A percentile compares a stretch with the other conserved stretches of the same genome.
phyloP scores from a whole-genome alignment of 2,888 invertebrate species.

The Pammene aurita region DNA sequence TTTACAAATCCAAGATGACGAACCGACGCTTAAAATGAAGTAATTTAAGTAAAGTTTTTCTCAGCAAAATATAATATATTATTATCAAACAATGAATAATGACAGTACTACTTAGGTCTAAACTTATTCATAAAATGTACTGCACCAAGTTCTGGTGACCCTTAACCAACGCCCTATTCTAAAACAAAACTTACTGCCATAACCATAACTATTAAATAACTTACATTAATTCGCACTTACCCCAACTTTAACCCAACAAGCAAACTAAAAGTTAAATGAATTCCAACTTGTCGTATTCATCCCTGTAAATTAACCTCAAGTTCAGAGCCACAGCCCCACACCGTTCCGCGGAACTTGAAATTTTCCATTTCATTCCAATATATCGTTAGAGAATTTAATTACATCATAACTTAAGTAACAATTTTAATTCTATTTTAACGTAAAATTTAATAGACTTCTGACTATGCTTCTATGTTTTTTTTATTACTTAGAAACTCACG shows the following conservation, averaged over 20 bases:
- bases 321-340: constrained; percentile 7
- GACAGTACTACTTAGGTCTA: no score
- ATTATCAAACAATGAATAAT: no score
- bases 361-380: neutral
- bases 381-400: neutral
- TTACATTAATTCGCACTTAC: constrained; percentile 2
- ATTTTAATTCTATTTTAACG: no score
- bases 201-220: constrained; percentile 15
- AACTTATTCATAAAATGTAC: no score
- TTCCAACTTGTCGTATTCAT: constrained; percentile 16
- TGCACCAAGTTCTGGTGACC: neutral
- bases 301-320: neutral
- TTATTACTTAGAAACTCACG: no score
- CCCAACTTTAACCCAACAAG: constrained; percentile 3
- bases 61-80: no score
- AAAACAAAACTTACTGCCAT: constrained; percentile 4
- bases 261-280: constrained; percentile 16
- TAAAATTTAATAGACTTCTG: no score
- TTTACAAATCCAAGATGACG: no score
- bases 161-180: neutral
- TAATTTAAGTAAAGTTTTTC: no score
- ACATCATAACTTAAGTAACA: neutral
- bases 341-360: neutral
- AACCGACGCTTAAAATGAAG: no score
- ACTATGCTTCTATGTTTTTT: no score